Evolutionary conservation across 2,797 vertebrate genomes (phyloP), one percentile per base, ranked within the genome.

Genomic region (Enteromius radiatus): DNA sequence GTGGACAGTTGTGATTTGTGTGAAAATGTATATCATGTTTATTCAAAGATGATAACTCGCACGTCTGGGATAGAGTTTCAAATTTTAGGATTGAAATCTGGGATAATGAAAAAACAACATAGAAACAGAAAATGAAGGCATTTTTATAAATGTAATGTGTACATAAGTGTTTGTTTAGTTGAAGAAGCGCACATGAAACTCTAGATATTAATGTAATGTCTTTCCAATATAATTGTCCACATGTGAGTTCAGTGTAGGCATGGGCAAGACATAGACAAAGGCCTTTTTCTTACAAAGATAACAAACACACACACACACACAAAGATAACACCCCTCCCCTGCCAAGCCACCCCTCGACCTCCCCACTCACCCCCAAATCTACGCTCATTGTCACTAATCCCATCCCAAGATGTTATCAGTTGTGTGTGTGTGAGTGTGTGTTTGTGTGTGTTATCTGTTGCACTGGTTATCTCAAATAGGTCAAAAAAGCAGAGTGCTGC

Each of bases 401-500:
- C 77, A 85, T 80, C 86, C 78, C 65, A 26, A 65, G 86, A 87
- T 89, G 65, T 78, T 86, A 88, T 88, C 85, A 78, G 21, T 15
- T 85, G 76, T 36, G 63, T 79, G 84, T 70, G 15, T 84, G 67
- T 73, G 49, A 43, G 47, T 71, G 67, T 31, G 54, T 77, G 70
- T 84, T 33, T 43, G 15, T 78, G 76, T 65, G 28, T 43, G 36
- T 75, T 85, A 73, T 84, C 76, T 78, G 67, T 52, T 80, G n/a
- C 67, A 56, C 70, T 84, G 45, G 54, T 89, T 90, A 88, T 83
- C 87, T 85, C 19, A 23, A 87, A 83, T 90, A 90, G 92, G 94
- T 95, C 92, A 93, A 89, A 93, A 93, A 93, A 56, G 63, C 80
- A 67, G 64, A 67, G 64, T 71, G 79, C 76, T 75, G 81, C 85